Percentiles rank a stretch among this genome's conserved stretches.
Conservation (phyloP, 2,888 invertebrate species). For the Athrips mouffetella region DNA sequence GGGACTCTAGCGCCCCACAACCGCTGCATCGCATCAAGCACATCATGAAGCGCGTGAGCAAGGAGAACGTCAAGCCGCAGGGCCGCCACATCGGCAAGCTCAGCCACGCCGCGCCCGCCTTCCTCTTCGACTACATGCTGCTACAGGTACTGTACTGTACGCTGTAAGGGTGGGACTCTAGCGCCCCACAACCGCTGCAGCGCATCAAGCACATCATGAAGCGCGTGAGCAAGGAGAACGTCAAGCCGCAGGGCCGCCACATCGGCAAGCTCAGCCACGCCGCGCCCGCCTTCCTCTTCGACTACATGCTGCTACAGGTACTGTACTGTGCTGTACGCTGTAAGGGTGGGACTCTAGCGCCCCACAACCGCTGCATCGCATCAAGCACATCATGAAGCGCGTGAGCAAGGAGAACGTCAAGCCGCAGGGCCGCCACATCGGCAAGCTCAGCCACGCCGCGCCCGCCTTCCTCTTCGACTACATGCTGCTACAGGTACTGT, state of each 20-base stretch:
- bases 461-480: no score
- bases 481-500: no score
- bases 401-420: no score
- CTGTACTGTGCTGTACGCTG: no score
- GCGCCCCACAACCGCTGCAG: no score
- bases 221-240: slow-evolving; percentile 97
- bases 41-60: slow-evolving; percentile 97
- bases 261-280: slow-evolving; percentile 98
- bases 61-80: slow-evolving; percentile 98
- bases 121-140: slow-evolving; percentile 96
- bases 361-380: no score
- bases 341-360: no score
- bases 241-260: slow-evolving; percentile 96
- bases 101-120: slow-evolving; percentile 96
- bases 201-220: slow-evolving; percentile 98
- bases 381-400: no score
- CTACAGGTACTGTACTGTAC: slow-evolving; percentile 66
- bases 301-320: slow-evolving; percentile 87
- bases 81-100: slow-evolving; percentile 97
- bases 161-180: no score
- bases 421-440: no score
- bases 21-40: slow-evolving; percentile 95
- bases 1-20: no score
- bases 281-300: slow-evolving; percentile 96
- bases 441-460: no score